Evolutionary conservation across 1,140 invertebrate species (phyloP), one percentile per base, ranked within the genome.

Genomic region (Orius insidiosus): DNA sequence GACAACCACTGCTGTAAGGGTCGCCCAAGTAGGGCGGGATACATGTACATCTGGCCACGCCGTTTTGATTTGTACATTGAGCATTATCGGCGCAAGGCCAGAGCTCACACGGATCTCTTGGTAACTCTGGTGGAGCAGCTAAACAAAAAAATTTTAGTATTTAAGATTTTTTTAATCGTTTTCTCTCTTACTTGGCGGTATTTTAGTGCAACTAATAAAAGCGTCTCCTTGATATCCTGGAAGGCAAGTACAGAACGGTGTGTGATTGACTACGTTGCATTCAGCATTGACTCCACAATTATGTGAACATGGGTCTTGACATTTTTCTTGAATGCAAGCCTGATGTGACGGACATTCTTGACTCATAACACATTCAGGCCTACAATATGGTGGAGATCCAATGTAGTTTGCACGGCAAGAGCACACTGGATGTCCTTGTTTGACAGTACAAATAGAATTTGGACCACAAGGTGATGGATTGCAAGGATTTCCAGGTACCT

Each of bases 61-160:
- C 74, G 56, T 78, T 74, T 3, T 70, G 67, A n/a, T 74, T 67
- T 1, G 70, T 69, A 57, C 84, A 87, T 45, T 82, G 67, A 1
- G 82, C 74, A 55, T 86, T 86, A 54, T 79, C 76, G 11, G 79
- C 81, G 58, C 87, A 92, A 0, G 83, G 81, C 15, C 77, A 75
- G n/a, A 76, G 75, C 52, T 75, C 70, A 55, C 86, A 92, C 3
- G 78, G 81, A 61, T 83, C 60, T 61, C 58, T 55, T 49, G 49
- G 60, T 41, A 55, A 55, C 45, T 52, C 56, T 48, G 58, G 58
- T 54, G 45, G 37, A n/a, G 52, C 53, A 45, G 54, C 58, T 59
- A 48, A 43, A 53, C 48, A 32, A 24, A 49, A 47, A 47, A 40
- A 32, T 15, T 19, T 16, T 9, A 43, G 13, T 5, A 8, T 38